These are phyloP conservation scores for Gadus chalcogrammus DNA, from an alignment of 2,113 vertebrate species.

Conservation along the genomic window DNA sequence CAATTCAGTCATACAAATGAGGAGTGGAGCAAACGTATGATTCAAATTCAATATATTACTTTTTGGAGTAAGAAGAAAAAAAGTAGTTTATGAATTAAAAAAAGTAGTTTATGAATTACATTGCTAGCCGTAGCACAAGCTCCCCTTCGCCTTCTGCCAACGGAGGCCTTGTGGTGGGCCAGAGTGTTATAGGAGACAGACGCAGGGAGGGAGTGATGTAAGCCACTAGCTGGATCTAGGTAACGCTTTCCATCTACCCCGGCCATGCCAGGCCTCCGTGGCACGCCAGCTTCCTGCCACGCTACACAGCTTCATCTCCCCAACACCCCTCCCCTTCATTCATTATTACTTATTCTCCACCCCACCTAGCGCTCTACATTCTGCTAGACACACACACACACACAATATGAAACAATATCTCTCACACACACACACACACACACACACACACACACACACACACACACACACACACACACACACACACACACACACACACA, in stretches of 20 bases:
- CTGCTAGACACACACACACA: background rate
- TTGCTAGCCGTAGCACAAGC: slow-evolving; percentile 6
- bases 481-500: too few relatives aligned
- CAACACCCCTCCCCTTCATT: slow-evolving; percentile 15
- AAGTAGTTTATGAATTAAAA: too few relatives aligned
- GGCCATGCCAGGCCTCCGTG: slow-evolving; percentile 35
- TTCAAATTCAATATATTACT: too few relatives aligned
- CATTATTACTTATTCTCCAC: slow-evolving; percentile 4
- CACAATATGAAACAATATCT: background rate
- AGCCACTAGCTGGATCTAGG: slow-evolving; percentile 37
- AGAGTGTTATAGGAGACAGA: too few relatives aligned
- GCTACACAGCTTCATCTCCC: background rate
- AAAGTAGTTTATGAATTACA: slow-evolving; percentile 8
- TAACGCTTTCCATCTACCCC: slow-evolving; percentile 57
- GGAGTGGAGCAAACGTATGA: too few relatives aligned
- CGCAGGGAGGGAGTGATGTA: slow-evolving; percentile 40
- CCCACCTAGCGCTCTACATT: slow-evolving; percentile 10
- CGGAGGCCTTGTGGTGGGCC: too few relatives aligned
- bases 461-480: background rate
- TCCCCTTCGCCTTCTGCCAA: too few relatives aligned
- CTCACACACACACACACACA: too few relatives aligned
- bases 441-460: background rate
- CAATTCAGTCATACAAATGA: too few relatives aligned
- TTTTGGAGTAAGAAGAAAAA: too few relatives aligned
- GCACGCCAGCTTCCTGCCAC: slow-evolving; percentile 28